phyloP scores from a whole-genome alignment of 2,797 vertebrate species.

The Pangasius djambal region DNA sequence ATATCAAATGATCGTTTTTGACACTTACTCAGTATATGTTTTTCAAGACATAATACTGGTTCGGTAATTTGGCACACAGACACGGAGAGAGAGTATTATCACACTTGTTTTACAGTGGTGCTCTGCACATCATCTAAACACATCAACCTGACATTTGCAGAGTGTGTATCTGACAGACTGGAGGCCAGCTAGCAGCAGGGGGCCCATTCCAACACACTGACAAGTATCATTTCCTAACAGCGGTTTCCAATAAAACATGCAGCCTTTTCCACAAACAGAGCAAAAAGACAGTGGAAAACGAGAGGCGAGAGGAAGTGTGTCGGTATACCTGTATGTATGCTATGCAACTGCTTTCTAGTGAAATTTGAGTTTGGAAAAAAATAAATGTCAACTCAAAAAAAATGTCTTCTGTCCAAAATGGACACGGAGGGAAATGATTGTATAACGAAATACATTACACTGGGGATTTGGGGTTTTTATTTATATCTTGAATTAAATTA shows the following conservation, averaged over 20 bases:
- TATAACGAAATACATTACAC: background rate
- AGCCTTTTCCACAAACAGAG: constrained; percentile 39
- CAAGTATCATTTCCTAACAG: constrained; percentile 42
- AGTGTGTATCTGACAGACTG: background rate
- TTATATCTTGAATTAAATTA: constrained; percentile 15
- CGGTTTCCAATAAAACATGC: constrained; percentile 19
- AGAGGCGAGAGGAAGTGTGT: background rate
- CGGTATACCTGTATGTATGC: background rate
- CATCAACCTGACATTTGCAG: background rate
- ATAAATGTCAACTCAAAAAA: background rate
- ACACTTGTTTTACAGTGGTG: background rate
- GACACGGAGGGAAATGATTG: background rate
- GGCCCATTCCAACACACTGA: constrained; percentile 30
- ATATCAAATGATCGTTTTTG: background rate
- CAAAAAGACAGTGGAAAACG: constrained; percentile 30
- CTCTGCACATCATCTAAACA: constrained; percentile 1
- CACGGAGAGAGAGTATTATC: background rate
- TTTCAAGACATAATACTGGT: background rate
- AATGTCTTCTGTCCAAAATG: background rate
- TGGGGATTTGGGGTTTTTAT: constrained; percentile 8
- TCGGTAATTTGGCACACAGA: background rate
- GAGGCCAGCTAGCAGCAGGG: background rate
- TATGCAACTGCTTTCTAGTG: background rate
- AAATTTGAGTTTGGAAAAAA: constrained; percentile 4
- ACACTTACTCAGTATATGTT: background rate